Conservation (phyloP, 2,113 vertebrate species). For the Cinclus mexicanus region DNA sequence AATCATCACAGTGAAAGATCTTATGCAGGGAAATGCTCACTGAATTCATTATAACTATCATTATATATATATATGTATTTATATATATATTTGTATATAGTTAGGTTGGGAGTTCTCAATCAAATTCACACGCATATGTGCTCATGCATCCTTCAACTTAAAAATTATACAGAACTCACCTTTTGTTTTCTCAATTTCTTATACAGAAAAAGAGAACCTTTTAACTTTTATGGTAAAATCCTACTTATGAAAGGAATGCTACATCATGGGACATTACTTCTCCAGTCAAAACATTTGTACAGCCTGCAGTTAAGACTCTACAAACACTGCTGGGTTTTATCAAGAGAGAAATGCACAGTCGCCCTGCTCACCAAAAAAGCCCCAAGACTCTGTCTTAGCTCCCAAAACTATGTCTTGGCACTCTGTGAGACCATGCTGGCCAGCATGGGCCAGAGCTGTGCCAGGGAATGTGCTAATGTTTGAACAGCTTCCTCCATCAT, state of each 20-base stretch:
- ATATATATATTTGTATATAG: too few relatives aligned
- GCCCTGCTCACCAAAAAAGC: not conserved
- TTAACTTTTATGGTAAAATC: not conserved
- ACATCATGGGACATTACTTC: accelerated
- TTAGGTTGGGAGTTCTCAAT: not conserved
- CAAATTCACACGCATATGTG: not conserved
- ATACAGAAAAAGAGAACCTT: not conserved
- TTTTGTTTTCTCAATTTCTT: not conserved
- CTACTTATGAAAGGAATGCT: not conserved
- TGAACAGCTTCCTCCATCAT: not conserved
- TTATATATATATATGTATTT: not conserved
- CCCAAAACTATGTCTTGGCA: not conserved
- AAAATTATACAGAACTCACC: not conserved
- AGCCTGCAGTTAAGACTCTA: not conserved
- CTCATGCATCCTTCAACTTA: not conserved
- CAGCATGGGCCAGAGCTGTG: not conserved
- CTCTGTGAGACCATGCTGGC: not conserved
- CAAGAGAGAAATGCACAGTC: not conserved
- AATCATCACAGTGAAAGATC: not conserved
- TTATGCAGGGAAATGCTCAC: not conserved
- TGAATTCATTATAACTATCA: not conserved
- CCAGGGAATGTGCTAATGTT: not conserved
- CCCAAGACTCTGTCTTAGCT: not conserved
- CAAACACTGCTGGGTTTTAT: not conserved
- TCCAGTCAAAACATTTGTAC: not conserved